phyloP scores from a whole-genome alignment of 2,888 invertebrate species.

The Campoplex nolae region DNA sequence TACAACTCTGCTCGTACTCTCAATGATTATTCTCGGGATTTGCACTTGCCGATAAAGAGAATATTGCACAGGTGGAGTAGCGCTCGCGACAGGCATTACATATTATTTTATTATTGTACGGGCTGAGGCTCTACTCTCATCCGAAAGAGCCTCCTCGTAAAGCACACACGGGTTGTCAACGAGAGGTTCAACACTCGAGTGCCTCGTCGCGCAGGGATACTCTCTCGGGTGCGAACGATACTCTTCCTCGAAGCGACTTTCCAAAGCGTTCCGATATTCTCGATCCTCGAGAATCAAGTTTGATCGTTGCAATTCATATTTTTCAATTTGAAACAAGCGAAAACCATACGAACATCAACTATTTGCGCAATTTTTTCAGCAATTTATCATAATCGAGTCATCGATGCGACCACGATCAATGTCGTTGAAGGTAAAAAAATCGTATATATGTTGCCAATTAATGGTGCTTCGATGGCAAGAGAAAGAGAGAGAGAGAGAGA shows the following conservation, averaged over 20 bases:
- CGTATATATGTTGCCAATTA: neutral
- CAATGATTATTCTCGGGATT: constrained; percentile 20
- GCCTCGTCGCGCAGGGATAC: neutral
- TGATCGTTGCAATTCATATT: neutral
- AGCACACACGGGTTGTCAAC: constrained; percentile 76
- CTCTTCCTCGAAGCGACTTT: neutral
- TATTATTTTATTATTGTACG: constrained; percentile 74
- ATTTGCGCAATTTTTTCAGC: neutral
- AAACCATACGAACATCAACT: neutral
- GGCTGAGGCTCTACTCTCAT: constrained; percentile 60
- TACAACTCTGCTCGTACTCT: constrained; percentile 33
- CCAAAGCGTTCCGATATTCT: neutral
- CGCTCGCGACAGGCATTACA: constrained; percentile 74
- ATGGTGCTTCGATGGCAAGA: constrained; percentile 10
- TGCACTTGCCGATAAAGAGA: constrained; percentile 24
- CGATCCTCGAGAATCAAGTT: neutral
- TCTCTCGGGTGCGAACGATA: neutral
- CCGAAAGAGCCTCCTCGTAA: constrained; percentile 67
- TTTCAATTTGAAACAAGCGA: neutral
- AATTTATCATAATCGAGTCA: neutral
- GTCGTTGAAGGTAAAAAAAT: neutral
- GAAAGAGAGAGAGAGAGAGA: constrained; percentile 39
- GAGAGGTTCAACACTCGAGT: constrained; percentile 75
- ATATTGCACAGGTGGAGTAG: constrained; percentile 31
- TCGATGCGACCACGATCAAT: neutral